Evolutionary conservation across 2,113 vertebrate species (phyloP).

Genomic region (Coreoperca whiteheadi): DNA sequence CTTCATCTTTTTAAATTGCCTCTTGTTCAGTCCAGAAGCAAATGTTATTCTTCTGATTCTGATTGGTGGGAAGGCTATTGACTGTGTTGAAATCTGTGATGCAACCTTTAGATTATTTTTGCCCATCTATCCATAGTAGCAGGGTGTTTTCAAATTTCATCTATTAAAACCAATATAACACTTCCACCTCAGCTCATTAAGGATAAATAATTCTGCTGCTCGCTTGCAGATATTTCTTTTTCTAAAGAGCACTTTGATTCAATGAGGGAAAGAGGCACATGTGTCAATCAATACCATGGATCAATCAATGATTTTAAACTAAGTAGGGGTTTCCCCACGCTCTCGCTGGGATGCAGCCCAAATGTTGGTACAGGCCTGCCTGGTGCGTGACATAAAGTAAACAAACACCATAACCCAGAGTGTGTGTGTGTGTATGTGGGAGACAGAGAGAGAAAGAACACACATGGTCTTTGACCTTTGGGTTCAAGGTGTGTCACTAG

Average conservation of each 20-base stretch:
- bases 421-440: conserved; percentile 22
- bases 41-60: background rate
- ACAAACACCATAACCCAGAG: conserved; percentile 41
- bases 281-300: conserved; percentile 35
- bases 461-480: conserved; percentile 70
- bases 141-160: background rate
- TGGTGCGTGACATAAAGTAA: conserved; percentile 52
- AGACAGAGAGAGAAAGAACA: conserved; percentile 29
- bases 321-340: conserved; percentile 8
- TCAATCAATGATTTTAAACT: conserved; percentile 36
- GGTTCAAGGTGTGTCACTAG: conserved; percentile 44
- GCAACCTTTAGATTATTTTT: background rate
- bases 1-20: background rate
- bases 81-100: background rate
- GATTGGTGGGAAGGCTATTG: background rate
- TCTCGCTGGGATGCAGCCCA: conserved; percentile 26
- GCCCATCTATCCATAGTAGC: background rate
- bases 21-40: background rate
- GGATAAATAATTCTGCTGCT: conserved; percentile 7
- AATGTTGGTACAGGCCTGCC: conserved; percentile 55
- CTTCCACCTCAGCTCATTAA: background rate
- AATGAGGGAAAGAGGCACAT: background rate
- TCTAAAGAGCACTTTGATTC: conserved; percentile 26
- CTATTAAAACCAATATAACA: background rate
- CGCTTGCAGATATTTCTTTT: conserved; percentile 20